A percentile compares a stretch with the other conserved stretches of the same genome.
Evolutionary conservation across 2,888 invertebrate species (phyloP).

Genomic region (Himalopsyche tibetana): DNA sequence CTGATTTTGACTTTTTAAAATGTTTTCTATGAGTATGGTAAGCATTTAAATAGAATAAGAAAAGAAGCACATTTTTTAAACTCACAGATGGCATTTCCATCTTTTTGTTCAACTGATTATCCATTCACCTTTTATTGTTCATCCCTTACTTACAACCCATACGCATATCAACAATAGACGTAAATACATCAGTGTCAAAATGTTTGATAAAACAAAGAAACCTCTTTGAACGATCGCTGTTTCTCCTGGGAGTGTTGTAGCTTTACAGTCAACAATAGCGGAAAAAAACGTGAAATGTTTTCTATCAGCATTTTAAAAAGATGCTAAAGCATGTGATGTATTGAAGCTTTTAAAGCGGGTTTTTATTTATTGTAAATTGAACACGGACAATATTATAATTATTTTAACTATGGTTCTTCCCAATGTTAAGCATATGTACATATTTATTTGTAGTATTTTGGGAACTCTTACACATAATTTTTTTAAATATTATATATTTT

Average conservation of each 20-base stretch:
- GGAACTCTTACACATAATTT: no score
- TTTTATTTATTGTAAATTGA: neutral
- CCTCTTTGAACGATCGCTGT: neutral
- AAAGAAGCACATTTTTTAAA: no score
- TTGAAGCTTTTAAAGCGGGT: neutral
- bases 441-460: no score
- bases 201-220: conserved; percentile 32
- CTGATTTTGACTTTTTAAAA: no score
- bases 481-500: no score
- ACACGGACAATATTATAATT: neutral
- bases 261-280: neutral
- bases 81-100: no score
- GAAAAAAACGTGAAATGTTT: conserved; percentile 12
- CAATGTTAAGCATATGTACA: no score
- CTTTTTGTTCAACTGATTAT: no score
- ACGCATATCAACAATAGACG: neutral
- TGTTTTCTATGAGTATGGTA: no score
- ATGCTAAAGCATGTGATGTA: neutral
- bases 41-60: no score
- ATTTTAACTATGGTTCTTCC: no score
- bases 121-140: neutral
- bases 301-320: conserved; percentile 23
- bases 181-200: conserved; percentile 22
- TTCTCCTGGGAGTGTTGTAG: neutral
- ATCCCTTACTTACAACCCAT: neutral